Evolutionary conservation across 2,888 invertebrate species (phyloP).

Genomic region (Callosobruchus maculatus): DNA sequence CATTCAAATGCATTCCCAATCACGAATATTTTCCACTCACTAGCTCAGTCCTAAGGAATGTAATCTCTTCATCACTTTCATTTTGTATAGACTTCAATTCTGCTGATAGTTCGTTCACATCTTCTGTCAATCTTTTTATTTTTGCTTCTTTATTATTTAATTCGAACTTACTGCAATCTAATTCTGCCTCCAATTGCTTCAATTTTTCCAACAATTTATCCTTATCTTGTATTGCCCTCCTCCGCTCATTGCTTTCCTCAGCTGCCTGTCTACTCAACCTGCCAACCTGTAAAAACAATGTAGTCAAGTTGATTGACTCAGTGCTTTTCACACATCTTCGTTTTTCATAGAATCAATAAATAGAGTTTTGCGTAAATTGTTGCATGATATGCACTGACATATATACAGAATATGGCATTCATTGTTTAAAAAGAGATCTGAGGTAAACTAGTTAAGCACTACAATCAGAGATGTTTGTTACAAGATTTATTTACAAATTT

Average conservation of each 20-base stretch:
- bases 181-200: constrained; percentile 59
- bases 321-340: no score
- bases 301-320: no score
- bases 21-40: constrained; percentile 49
- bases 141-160: constrained; percentile 67
- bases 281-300: constrained; percentile 56
- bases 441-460: no score
- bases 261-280: constrained; percentile 79
- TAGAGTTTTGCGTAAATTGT: no score
- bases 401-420: no score
- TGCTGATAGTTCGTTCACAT: constrained; percentile 68
- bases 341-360: no score
- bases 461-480: no score
- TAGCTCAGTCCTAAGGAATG: constrained; percentile 55
- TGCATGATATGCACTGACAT: no score
- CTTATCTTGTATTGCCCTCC: constrained; percentile 68
- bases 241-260: constrained; percentile 77
- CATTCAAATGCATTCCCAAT: neutral
- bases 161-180: constrained; percentile 64
- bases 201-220: constrained; percentile 64
- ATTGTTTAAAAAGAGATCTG: no score
- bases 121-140: constrained; percentile 68
- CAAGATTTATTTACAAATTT: no score
- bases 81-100: constrained; percentile 56
- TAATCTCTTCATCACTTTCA: constrained; percentile 54